Percentiles rank a stretch among this genome's conserved stretches.
Evolutionary conservation across 2,113 vertebrate genomes (phyloP).

Genomic region (Percina caprodes): DNA sequence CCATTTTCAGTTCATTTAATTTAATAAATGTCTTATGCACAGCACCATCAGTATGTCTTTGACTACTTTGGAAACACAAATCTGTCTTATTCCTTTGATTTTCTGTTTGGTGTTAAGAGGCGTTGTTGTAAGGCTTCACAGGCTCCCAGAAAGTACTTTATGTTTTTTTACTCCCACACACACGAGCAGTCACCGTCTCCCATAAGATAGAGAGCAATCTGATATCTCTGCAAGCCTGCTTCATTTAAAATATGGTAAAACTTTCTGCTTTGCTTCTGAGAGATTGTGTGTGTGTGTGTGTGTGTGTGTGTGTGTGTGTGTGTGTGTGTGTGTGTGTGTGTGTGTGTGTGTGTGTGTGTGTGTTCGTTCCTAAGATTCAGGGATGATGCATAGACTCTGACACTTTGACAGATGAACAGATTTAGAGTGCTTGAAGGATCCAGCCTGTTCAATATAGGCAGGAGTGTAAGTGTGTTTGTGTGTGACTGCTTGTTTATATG

Average conservation of each 20-base stretch:
- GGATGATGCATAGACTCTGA: slow-evolving; percentile 83
- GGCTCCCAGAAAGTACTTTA: slow-evolving; percentile 74
- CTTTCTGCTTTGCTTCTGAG: slow-evolving; percentile 72
- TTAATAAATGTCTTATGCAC: slow-evolving; percentile 60
- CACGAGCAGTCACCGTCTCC: slow-evolving; percentile 67
- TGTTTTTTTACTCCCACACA: slow-evolving; percentile 76
- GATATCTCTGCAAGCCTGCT: slow-evolving; percentile 75
- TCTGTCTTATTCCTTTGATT: slow-evolving; percentile 62
- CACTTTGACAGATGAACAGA: slow-evolving; percentile 86
- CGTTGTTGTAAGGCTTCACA: slow-evolving; percentile 56
- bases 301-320: slow-evolving; percentile 36
- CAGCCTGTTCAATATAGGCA: slow-evolving; percentile 80
- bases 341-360: slow-evolving; percentile 43
- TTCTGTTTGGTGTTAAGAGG: slow-evolving; percentile 67
- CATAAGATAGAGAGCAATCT: slow-evolving; percentile 77
- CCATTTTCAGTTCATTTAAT: too few relatives aligned
- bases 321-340: slow-evolving; percentile 41
- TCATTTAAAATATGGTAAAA: slow-evolving; percentile 81
- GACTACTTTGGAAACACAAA: slow-evolving; percentile 55
- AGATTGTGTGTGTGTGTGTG: slow-evolving; percentile 58
- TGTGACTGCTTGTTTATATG: slow-evolving; percentile 58
- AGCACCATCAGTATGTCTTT: slow-evolving; percentile 50
- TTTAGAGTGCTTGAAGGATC: slow-evolving; percentile 82
- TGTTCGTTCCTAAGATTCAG: slow-evolving; percentile 59
- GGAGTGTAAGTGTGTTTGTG: slow-evolving; percentile 47